These are phyloP conservation scores for Thamnophis sirtalis DNA, from an alignment of 2,113 vertebrate genomes.

Conservation along the genomic window DNA sequence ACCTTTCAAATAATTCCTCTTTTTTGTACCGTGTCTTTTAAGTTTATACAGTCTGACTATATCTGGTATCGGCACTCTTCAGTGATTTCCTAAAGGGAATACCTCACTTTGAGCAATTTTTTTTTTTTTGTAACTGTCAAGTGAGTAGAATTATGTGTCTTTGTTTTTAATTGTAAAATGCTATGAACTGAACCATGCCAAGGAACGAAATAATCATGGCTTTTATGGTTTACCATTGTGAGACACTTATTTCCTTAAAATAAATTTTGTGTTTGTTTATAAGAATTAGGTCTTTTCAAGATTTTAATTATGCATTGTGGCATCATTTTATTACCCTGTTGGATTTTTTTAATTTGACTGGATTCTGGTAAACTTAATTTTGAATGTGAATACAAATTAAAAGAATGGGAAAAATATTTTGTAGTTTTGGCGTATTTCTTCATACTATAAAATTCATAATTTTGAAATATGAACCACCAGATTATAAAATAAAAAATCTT, in stretches of 20 bases:
- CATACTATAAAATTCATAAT: neutral
- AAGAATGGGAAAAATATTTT: conserved; percentile 29
- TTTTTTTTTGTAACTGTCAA: conserved; percentile 47
- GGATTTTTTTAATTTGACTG: conserved; percentile 45
- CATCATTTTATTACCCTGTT: conserved; percentile 43
- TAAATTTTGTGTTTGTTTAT: conserved; percentile 29
- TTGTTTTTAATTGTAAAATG: conserved; percentile 28
- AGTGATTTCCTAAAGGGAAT: conserved; percentile 61
- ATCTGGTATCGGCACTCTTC: conserved; percentile 54
- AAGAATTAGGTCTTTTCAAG: conserved; percentile 27
- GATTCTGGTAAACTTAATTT: conserved; percentile 58
- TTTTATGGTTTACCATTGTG: conserved; percentile 22
- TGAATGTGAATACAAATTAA: conserved; percentile 61
- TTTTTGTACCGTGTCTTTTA: conserved; percentile 65
- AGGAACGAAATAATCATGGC: conserved; percentile 26
- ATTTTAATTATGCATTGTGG: conserved; percentile 44
- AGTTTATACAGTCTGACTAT: conserved; percentile 60
- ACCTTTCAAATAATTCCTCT: conserved; percentile 54
- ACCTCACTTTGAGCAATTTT: conserved; percentile 58
- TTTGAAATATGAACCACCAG: neutral
- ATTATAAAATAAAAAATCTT: neutral
- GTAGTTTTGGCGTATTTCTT: conserved; percentile 13
- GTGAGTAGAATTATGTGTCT: conserved; percentile 32
- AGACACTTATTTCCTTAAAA: conserved; percentile 18
- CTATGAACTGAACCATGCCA: conserved; percentile 39